phyloP scores from a whole-genome alignment of 2,797 vertebrate species.

The Orestias chungarensis region DNA sequence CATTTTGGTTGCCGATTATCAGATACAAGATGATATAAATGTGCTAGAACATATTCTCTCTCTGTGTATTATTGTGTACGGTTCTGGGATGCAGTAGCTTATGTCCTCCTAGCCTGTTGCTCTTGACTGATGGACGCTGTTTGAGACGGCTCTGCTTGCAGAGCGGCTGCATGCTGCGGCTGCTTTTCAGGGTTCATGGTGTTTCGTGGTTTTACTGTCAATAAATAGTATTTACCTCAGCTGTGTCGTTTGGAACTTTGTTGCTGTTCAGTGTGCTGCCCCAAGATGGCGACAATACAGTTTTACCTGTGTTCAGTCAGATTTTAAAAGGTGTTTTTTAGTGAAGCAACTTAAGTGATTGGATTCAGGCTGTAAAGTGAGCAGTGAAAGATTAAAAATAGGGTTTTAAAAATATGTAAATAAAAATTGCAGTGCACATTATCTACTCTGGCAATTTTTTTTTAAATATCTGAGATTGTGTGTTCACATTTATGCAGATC shows the following conservation, averaged over 20 bases:
- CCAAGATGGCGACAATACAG: constrained; percentile 28
- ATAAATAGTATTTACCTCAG: constrained; percentile 56
- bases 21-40: constrained; percentile 2
- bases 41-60: constrained; percentile 7
- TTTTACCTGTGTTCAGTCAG: neutral
- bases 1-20: neutral
- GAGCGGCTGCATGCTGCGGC: neutral
- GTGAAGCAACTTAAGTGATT: neutral
- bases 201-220: constrained; percentile 45
- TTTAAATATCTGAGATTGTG: no score
- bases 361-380: neutral
- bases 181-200: constrained; percentile 1
- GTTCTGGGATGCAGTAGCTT: constrained; percentile 4
- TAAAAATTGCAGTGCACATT: no score
- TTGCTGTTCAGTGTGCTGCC: constrained; percentile 1
- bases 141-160: neutral
- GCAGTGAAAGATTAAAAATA: no score
- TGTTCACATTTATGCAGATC: no score
- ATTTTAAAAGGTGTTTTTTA: neutral
- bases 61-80: neutral
- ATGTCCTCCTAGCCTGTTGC: neutral
- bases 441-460: no score
- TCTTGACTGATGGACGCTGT: neutral
- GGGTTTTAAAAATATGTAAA: no score
- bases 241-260: neutral